phyloP scores from a whole-genome alignment of 2,797 vertebrate genomes.

The Salmo trutta region DNA sequence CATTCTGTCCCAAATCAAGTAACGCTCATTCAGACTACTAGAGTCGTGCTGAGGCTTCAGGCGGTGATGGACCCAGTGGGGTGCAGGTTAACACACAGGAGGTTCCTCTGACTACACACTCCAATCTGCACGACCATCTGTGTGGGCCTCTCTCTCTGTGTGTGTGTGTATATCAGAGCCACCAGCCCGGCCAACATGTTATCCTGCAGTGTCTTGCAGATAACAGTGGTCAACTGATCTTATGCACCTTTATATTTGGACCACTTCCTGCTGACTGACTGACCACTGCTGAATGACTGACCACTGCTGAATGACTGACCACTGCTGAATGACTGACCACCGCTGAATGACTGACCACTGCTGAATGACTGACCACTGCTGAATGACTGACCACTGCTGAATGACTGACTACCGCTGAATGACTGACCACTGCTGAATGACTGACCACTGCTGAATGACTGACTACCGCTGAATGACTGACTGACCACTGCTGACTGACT shows the following conservation, averaged over 20 bases:
- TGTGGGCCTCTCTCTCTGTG: conserved; percentile 5
- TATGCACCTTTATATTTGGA: not conserved
- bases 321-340: no score
- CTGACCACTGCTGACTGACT: not conserved
- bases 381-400: no score
- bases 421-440: no score
- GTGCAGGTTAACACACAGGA: conserved; percentile 13
- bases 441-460: no score
- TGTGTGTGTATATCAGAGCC: conserved; percentile 13
- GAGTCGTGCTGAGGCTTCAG: not conserved
- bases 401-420: no score
- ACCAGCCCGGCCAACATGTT: conserved; percentile 25
- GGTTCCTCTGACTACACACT: conserved; percentile 31
- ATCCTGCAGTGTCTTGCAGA: conserved; percentile 22
- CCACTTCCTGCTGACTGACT: not conserved
- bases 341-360: no score
- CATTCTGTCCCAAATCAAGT: not conserved
- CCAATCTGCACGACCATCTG: conserved; percentile 40
- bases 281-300: not conserved
- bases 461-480: no score
- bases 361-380: no score
- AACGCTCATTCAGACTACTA: not conserved
- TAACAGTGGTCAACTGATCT: not conserved
- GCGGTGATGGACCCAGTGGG: not conserved
- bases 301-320: no score